Conservation (phyloP, 2,797 vertebrate species). For the Adelosebastes latens region DNA sequence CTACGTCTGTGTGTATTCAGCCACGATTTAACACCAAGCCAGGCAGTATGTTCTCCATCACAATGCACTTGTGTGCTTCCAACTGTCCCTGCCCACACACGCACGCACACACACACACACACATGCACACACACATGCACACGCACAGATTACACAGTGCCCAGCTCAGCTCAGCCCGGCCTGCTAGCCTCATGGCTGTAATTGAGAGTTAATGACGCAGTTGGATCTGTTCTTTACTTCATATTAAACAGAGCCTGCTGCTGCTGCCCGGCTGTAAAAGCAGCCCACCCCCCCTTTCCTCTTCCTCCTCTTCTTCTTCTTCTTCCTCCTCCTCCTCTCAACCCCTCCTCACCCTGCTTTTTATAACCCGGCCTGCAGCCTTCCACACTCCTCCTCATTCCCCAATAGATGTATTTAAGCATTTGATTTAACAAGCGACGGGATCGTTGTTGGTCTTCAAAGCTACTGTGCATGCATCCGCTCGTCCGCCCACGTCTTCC, state of each 20-base stretch:
- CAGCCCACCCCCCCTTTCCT: constrained; percentile 56
- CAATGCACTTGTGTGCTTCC: constrained; percentile 41
- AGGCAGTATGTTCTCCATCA: constrained; percentile 62
- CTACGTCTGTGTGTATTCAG: constrained; percentile 44
- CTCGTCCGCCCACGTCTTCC: constrained; percentile 60
- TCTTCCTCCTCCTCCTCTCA: constrained; percentile 9
- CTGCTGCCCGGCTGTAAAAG: constrained; percentile 78
- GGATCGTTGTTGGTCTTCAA: constrained; percentile 68
- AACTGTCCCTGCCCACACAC: not conserved
- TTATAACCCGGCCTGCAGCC: constrained; percentile 47
- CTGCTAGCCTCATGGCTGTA: constrained; percentile 77
- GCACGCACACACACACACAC: constrained; percentile 27
- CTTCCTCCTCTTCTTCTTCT: constrained; percentile 20
- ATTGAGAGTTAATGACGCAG: constrained; percentile 78
- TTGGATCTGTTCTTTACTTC: constrained; percentile 79
- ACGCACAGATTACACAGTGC: constrained; percentile 31
- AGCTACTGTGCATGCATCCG: constrained; percentile 65
- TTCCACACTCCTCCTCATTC: constrained; percentile 65
- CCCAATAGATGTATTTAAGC: constrained; percentile 87
- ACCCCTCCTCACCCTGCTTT: constrained; percentile 57
- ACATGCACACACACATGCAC: constrained; percentile 26
- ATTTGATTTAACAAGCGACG: constrained; percentile 87
- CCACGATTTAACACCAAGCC: constrained; percentile 59
- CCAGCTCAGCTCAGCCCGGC: constrained; percentile 49
- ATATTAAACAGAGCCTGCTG: constrained; percentile 79